Conservation (phyloP, 2,888 invertebrate species). For the Margaritifera margaritifera region DNA sequence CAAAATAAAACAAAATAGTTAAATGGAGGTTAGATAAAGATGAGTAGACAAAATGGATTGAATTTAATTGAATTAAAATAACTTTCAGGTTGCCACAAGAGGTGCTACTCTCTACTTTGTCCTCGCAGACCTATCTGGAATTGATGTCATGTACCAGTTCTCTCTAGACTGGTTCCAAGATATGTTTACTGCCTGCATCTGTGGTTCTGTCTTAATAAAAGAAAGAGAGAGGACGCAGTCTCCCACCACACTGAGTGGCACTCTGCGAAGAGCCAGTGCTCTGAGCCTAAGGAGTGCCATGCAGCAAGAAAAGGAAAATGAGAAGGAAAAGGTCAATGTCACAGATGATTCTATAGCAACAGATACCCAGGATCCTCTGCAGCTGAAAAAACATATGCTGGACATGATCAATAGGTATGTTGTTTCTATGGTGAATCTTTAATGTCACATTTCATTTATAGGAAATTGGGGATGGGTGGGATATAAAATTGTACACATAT, state of each 20-base stretch:
- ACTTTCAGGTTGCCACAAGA: conserved; percentile 68
- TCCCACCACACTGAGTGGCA: conserved; percentile 23
- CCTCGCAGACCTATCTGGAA: conserved; percentile 67
- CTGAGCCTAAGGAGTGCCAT: conserved; percentile 17
- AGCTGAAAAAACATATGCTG: conserved; percentile 60
- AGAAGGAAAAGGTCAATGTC: neutral
- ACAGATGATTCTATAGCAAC: conserved; percentile 14
- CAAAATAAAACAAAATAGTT: no score
- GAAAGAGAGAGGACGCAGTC: conserved; percentile 22
- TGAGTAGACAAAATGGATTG: neutral
- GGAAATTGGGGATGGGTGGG: no score
- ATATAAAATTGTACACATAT: no score
- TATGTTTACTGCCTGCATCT: conserved; percentile 68
- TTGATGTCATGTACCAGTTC: conserved; percentile 73
- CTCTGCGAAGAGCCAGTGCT: conserved; percentile 37
- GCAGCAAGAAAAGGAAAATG: conserved; percentile 9
- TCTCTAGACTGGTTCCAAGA: conserved; percentile 72
- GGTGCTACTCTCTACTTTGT: conserved; percentile 72
- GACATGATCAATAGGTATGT: conserved; percentile 54
- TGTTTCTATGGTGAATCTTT: no score
- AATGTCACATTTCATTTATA: no score
- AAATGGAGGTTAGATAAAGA: no score
- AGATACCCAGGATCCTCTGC: conserved; percentile 34
- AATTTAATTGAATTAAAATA: neutral
- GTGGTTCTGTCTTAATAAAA: conserved; percentile 36